Evolutionary conservation across 2,888 invertebrate genomes (phyloP).

Genomic region (Eueremaeus valkanovi): DNA sequence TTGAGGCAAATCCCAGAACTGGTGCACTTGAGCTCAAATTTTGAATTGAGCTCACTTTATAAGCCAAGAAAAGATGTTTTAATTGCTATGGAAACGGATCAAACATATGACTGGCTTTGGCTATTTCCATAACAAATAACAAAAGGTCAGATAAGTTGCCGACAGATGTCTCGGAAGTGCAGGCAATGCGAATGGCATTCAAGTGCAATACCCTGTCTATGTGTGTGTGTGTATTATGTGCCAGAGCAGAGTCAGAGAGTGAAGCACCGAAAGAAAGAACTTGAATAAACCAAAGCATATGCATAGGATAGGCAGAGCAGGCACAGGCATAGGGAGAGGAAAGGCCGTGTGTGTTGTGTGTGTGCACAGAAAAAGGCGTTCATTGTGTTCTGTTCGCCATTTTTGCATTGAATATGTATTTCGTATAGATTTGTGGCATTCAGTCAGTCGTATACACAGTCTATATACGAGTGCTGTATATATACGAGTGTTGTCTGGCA

Average conservation of each 20-base stretch:
- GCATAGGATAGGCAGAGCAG: background rate
- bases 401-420: background rate
- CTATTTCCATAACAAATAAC: too few species aligned
- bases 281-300: too few species aligned
- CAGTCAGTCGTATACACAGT: background rate
- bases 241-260: too few species aligned
- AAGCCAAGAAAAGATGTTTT: too few species aligned
- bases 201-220: slow-evolving; percentile 24
- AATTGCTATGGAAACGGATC: too few species aligned
- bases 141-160: slow-evolving; percentile 68
- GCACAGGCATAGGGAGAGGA: slow-evolving; percentile 19
- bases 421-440: background rate
- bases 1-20: too few species aligned
- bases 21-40: too few species aligned
- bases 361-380: slow-evolving; percentile 19
- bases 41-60: too few species aligned
- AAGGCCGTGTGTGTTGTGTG: background rate
- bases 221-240: too few species aligned
- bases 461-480: too few species aligned
- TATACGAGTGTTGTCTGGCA: too few species aligned
- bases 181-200: background rate
- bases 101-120: too few species aligned
- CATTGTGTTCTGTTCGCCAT: slow-evolving; percentile 34
- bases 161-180: background rate
- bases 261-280: slow-evolving; percentile 14